Evolutionary conservation across 2,113 vertebrate genomes (phyloP).

Genomic region (Egretta garzetta): DNA sequence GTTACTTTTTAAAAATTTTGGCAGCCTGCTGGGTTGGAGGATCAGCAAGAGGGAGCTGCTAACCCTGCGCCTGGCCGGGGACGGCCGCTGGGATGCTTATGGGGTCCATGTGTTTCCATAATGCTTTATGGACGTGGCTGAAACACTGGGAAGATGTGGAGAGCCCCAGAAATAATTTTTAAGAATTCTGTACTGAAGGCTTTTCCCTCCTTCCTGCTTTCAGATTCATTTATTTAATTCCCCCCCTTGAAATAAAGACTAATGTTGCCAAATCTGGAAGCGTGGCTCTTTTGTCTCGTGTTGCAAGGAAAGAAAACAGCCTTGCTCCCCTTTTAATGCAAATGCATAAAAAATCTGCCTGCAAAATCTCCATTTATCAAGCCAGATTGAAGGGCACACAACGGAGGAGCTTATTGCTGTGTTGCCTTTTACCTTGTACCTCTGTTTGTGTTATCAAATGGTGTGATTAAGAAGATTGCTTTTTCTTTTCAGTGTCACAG

Average conservation of each 20-base stretch:
- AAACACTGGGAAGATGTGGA: neutral
- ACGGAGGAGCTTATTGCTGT: neutral
- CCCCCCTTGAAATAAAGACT: slow-evolving; percentile 6
- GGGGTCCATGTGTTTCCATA: neutral
- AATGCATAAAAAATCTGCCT: neutral
- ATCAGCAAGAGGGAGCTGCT: neutral
- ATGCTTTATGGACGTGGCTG: neutral
- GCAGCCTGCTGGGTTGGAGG: neutral
- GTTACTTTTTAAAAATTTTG: neutral
- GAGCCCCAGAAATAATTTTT: neutral
- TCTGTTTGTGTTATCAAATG: neutral
- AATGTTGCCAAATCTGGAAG: neutral
- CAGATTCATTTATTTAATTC: neutral
- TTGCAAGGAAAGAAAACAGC: slow-evolving; percentile 31
- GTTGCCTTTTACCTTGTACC: neutral
- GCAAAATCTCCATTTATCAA: slow-evolving; percentile 21
- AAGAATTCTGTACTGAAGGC: neutral
- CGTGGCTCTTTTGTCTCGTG: neutral
- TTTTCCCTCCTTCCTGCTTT: neutral
- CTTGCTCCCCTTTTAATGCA: slow-evolving; percentile 8
- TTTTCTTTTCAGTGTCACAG: neutral
- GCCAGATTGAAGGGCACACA: neutral
- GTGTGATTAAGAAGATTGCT: slow-evolving; percentile 46
- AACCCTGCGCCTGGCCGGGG: neutral
- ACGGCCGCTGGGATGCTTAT: neutral